Percentiles rank a stretch among this genome's conserved stretches.
phyloP scores from a whole-genome alignment of 2,797 vertebrate species.

The Ctenopoma kingsleyae region DNA sequence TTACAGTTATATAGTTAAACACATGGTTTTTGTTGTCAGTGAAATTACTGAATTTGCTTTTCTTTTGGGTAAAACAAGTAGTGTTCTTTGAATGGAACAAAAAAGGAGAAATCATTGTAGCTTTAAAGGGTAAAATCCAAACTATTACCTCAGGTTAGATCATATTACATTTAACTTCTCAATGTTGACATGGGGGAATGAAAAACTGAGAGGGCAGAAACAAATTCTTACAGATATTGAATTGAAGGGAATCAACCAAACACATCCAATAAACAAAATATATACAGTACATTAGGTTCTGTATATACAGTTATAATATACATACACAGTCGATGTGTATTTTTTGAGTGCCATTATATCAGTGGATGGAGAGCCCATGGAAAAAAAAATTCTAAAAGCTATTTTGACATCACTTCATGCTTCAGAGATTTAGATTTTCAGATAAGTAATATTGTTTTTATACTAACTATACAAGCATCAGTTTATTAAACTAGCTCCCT shows the following conservation, averaged over 20 bases:
- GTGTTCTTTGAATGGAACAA: slow-evolving; percentile 31
- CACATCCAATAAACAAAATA: slow-evolving; percentile 10
- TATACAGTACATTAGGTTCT: background rate
- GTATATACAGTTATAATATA: too few relatives aligned
- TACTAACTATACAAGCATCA: too few relatives aligned
- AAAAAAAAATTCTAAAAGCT: too few relatives aligned
- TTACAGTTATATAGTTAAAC: slow-evolving; percentile 6
- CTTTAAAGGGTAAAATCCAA: slow-evolving; percentile 73
- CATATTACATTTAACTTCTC: slow-evolving; percentile 53
- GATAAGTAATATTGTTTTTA: background rate
- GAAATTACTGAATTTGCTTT: slow-evolving; percentile 61
- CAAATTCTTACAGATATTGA: slow-evolving; percentile 30
- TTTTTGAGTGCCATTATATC: background rate
- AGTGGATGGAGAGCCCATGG: too few relatives aligned
- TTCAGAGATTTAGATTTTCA: too few relatives aligned
- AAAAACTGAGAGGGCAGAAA: slow-evolving; percentile 51
- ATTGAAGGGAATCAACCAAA: slow-evolving; percentile 49
- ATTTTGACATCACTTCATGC: too few relatives aligned
- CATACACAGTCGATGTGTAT: too few relatives aligned
- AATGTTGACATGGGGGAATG: slow-evolving; percentile 54
- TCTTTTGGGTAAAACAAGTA: slow-evolving; percentile 55
- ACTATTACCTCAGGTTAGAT: slow-evolving; percentile 72
- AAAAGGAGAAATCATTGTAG: slow-evolving; percentile 58
- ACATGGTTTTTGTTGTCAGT: slow-evolving; percentile 15
- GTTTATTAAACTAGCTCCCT: too few relatives aligned